Evolutionary conservation across 2,888 invertebrate species (phyloP).

Genomic region (Brachyptera putata): DNA sequence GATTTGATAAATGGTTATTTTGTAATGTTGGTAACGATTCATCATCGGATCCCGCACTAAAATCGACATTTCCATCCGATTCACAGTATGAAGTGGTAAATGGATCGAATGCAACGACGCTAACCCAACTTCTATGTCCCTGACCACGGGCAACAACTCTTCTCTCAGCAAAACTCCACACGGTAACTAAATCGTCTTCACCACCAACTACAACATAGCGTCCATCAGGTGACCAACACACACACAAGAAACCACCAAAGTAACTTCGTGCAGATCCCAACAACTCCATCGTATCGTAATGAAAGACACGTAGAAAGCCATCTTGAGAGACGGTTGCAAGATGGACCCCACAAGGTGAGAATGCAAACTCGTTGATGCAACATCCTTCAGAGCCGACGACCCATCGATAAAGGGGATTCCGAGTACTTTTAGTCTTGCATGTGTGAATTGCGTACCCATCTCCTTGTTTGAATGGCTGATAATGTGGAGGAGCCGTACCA

Average conservation of each 20-base stretch:
- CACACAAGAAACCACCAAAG: conserved; percentile 96
- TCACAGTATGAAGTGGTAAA: conserved; percentile 69
- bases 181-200: conserved; percentile 96
- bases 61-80: conserved; percentile 49
- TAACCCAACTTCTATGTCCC: conserved; percentile 97
- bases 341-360: conserved; percentile 90
- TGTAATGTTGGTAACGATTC: conserved; percentile 32
- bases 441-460: conserved; percentile 92
- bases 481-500: conserved; percentile 85
- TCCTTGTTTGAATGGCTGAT: conserved; percentile 92
- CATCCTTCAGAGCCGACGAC: conserved; percentile 75
- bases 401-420: conserved; percentile 94
- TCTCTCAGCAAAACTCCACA: conserved; percentile 91
- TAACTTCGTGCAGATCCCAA: conserved; percentile 92
- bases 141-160: conserved; percentile 96
- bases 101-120: conserved; percentile 91
- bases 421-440: conserved; percentile 91
- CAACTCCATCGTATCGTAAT: conserved; percentile 96
- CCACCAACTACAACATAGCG: conserved; percentile 95
- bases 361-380: conserved; percentile 93
- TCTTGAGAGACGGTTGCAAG: conserved; percentile 92
- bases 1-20: conserved; percentile 33
- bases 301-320: conserved; percentile 92
- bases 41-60: conserved; percentile 35
- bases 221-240: conserved; percentile 97